phyloP scores from a whole-genome alignment of 2,797 vertebrate genomes.

The Characodon lateralis region DNA sequence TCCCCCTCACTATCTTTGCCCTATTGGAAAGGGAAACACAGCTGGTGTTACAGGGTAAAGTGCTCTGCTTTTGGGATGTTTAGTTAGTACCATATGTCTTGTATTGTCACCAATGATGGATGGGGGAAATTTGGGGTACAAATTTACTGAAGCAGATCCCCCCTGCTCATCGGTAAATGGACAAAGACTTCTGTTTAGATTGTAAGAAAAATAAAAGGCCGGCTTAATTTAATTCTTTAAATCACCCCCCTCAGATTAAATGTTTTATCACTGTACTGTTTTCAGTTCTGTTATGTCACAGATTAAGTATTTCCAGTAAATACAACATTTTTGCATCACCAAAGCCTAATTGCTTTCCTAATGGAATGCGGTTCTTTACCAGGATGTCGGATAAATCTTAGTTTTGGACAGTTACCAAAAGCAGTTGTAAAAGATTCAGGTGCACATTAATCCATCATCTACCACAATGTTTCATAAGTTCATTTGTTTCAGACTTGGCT shows the following conservation, averaged over 20 bases:
- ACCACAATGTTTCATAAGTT: conserved; percentile 15
- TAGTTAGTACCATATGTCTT: conserved; percentile 55
- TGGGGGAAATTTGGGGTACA: conserved; percentile 51
- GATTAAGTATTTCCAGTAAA: background rate
- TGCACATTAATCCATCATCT: conserved; percentile 28
- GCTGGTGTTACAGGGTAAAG: conserved; percentile 69
- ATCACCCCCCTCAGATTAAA: background rate
- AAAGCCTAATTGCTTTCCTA: background rate
- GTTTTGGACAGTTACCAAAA: background rate
- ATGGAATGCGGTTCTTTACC: background rate
- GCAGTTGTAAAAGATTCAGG: conserved; percentile 4
- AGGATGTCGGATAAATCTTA: conserved; percentile 12
- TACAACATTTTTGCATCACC: background rate
- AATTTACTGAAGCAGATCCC: conserved; percentile 59
- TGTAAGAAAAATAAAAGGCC: background rate
- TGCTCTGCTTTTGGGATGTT: conserved; percentile 46
- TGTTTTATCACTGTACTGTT: background rate
- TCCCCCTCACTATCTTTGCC: conserved; percentile 42
- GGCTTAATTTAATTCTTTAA: background rate
- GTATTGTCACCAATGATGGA: conserved; percentile 71
- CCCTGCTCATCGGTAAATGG: conserved; percentile 60
- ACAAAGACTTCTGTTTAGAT: conserved; percentile 24
- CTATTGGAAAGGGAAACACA: conserved; percentile 82
- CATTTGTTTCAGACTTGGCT: conserved; percentile 38
- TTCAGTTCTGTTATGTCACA: background rate